These are phyloP conservation scores for Rhadinocentrus ornatus DNA, from an alignment of 2,797 vertebrate species.

Conservation along the genomic window DNA sequence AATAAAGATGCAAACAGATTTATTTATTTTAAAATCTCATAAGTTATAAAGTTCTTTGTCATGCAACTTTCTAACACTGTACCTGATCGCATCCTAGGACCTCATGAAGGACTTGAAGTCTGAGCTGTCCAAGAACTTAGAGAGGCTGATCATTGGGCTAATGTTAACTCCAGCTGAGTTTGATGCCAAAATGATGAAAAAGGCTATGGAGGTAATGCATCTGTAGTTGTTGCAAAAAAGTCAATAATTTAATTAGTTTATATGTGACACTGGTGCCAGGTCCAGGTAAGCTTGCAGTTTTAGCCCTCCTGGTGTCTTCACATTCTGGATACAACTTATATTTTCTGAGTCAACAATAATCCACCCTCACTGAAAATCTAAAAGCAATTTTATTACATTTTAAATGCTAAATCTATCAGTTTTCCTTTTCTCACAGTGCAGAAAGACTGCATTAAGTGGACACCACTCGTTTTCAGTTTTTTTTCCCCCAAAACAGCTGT, in stretches of 20 bases:
- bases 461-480: no score
- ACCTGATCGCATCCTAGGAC: slow-evolving; percentile 80
- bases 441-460: no score
- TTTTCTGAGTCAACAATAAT: no score
- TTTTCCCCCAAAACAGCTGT: no score
- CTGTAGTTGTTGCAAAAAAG: background rate
- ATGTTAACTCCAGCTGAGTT: slow-evolving; percentile 94
- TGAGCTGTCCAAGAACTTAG: slow-evolving; percentile 91
- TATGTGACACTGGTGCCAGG: no score
- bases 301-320: no score
- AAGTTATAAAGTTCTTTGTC: background rate
- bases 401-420: no score
- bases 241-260: background rate
- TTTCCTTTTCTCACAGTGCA: no score
- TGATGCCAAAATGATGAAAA: slow-evolving; percentile 96
- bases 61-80: background rate
- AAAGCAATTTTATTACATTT: no score
- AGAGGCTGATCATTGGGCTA: slow-evolving; percentile 90
- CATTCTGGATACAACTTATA: no score
- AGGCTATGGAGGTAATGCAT: slow-evolving; percentile 91
- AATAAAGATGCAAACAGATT: background rate
- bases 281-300: no score
- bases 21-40: background rate
- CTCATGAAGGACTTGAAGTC: slow-evolving; percentile 97
- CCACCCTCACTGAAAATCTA: no score